A percentile compares a stretch with the other conserved stretches of the same genome.
These are phyloP conservation scores for Drosophila niveifrons DNA, from an alignment of 2,888 invertebrate species.

Conservation along the genomic window DNA sequence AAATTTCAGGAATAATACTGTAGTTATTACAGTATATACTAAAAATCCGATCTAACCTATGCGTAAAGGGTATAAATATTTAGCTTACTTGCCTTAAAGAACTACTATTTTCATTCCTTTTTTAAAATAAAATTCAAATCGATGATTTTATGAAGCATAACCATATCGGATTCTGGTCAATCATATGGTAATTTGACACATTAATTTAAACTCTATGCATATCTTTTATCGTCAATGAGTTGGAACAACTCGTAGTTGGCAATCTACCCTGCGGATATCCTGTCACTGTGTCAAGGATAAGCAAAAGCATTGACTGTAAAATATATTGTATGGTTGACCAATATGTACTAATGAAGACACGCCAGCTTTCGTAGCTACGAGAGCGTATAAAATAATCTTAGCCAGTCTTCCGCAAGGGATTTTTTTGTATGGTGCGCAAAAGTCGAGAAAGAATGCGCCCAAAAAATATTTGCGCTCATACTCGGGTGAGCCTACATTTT, in stretches of 20 bases:
- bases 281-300: not conserved
- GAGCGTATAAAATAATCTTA: slow-evolving; percentile 6
- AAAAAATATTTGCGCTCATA: slow-evolving; percentile 30
- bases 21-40: too few relatives aligned
- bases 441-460: slow-evolving; percentile 52
- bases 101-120: too few relatives aligned
- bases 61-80: too few relatives aligned
- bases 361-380: not conserved
- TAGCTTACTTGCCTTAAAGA: too few relatives aligned
- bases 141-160: too few relatives aligned
- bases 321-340: not conserved
- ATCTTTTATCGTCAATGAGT: not conserved
- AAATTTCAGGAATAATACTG: too few relatives aligned
- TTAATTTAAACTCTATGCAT: not conserved
- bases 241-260: slow-evolving; percentile 2
- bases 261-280: not conserved
- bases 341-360: not conserved
- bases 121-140: too few relatives aligned
- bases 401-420: not conserved
- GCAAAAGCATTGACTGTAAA: not conserved
- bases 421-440: slow-evolving; percentile 27
- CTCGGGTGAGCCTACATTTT: slow-evolving; percentile 45
- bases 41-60: too few relatives aligned
- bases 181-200: not conserved
- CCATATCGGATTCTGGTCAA: too few relatives aligned